Percentiles rank a stretch among this genome's conserved stretches.
Evolutionary conservation across 30 jellyfish, hydroid and myxozoan species (phyloP).

Genomic region (Turritopsis rubra): DNA sequence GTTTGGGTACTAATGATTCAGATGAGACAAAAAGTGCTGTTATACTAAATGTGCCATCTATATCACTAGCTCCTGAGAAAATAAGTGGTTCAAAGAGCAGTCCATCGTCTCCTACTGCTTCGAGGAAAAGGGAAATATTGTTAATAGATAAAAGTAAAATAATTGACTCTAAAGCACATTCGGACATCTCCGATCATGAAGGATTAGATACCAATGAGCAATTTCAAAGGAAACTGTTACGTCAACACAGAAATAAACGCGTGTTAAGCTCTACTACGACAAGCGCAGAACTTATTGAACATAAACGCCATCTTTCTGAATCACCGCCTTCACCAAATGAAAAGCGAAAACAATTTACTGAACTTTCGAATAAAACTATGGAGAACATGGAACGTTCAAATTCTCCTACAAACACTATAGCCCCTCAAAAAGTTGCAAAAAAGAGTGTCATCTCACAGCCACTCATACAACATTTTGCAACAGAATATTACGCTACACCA

Average conservation of each 20-base stretch:
- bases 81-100: conserved; percentile 39
- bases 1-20: conserved; percentile 44
- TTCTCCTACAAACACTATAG: background rate
- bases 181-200: conserved; percentile 84
- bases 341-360: background rate
- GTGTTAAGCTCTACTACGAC: conserved; percentile 78
- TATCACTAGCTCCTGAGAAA: conserved; percentile 41
- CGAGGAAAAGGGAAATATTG: conserved; percentile 23
- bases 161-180: conserved; percentile 22
- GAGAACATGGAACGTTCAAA: background rate
- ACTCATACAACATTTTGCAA: conserved; percentile 33
- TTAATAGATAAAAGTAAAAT: conserved; percentile 16
- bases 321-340: background rate
- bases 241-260: conserved; percentile 51
- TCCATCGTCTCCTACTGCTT: conserved; percentile 53
- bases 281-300: conserved; percentile 93
- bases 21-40: conserved; percentile 24
- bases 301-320: conserved; percentile 34
- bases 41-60: conserved; percentile 19
- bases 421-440: conserved; percentile 15
- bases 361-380: background rate
- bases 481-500: conserved; percentile 46
- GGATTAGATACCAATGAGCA: conserved; percentile 54
- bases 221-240: conserved; percentile 34
- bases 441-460: conserved; percentile 32